Evolutionary conservation across 2,113 vertebrate genomes (phyloP), one percentile per base, ranked within the genome.

Genomic region (Strix aluco): DNA sequence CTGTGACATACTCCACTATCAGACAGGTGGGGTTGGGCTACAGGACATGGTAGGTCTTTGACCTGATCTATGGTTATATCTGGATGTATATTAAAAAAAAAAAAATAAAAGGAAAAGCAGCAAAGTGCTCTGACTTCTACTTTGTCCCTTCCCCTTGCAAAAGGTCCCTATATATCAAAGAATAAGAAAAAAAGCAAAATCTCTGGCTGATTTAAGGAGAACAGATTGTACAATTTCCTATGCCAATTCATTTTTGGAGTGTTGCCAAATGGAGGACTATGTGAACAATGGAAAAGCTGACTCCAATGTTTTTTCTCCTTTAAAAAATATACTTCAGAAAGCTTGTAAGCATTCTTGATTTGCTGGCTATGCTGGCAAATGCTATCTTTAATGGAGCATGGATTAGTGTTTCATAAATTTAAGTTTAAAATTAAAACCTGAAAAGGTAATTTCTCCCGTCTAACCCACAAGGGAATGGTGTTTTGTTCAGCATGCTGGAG

Each of bases 381-480:
- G 36, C 51, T 86, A 18, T 90, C 67, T 96, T 93, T 90, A 95
- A 87, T 84, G 87, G 65, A 81, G 61, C 44, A 12, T 69, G 78
- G 44, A 61, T 96, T 90, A 94, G 20, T 30, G 79, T 83, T 92
- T 92, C 79, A 92, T 90, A 95, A 94, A 96, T 92, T 94, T 55
- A 90, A 86, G 40, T 71, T 83, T 81, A 92, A 89, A 96, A 96
- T 96, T 93, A 94, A 94, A 96, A 86, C 59, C 36, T 69, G 44
- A 81, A 65, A 82, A 94, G 84, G 75, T 93, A 88, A 75, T 95
- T 96, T 97, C 47, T 93, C 52, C 73, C 74, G 2, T 81, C 72
- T 81, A 61, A 67, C 52, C 57, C 85, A 8, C 69, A 27, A 81
- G 79, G 47, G 82, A 95, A 61, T 20, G 38, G 10, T 73, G 63